Evolutionary conservation across 2,888 invertebrate genomes (phyloP), one percentile per base, ranked within the genome.

Genomic region (Trichopria drosophilae): DNA sequence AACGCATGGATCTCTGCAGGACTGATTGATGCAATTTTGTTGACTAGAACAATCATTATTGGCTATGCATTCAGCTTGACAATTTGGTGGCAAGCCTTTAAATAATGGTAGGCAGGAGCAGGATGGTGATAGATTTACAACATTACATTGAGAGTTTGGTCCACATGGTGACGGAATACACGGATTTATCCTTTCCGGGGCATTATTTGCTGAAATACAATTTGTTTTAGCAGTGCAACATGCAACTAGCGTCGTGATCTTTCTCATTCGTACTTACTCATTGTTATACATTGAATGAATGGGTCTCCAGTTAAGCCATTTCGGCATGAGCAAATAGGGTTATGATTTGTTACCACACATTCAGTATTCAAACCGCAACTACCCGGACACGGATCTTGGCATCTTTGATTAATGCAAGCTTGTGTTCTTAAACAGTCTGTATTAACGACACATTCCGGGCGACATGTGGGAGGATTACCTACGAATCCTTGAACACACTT

Each of bases 101-200:
- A 89, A 89, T 73, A 87, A 87, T 4, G 86, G 82, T 55, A 88
- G 67, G 69, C 91, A 92, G 28, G 83, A 80, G 72, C 92, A 92
- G 48, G 89, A 86, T 24, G 89, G 88, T 39, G 85, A 71, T 34
- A 76, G 87, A 46, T 84, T 85, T 65, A 88, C 87, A 64, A 85
- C 81, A 76, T 88, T 87, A 69, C 93, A 93, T 62, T 87, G 77
- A 16, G 91, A 87, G 75, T 91, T 91, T n/a, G 88, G 84, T n/a
- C 92, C 92, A 72, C 90, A 90, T 1, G 89, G 89, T 47, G 82
- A 80, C 31, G 84, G 84, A 57, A 78, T 77, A 63, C 85, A 85
- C 12, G 84, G 83, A 69, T 87, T 84, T 7, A 43, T 16, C 53
- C n/a, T n/a, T n/a, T n/a, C n/a, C n/a, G n/a, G n/a, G n/a, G n/a